These are phyloP conservation scores for Dendroctonus ponderosae DNA, from an alignment of 1,140 invertebrate species.

Conservation along the genomic window DNA sequence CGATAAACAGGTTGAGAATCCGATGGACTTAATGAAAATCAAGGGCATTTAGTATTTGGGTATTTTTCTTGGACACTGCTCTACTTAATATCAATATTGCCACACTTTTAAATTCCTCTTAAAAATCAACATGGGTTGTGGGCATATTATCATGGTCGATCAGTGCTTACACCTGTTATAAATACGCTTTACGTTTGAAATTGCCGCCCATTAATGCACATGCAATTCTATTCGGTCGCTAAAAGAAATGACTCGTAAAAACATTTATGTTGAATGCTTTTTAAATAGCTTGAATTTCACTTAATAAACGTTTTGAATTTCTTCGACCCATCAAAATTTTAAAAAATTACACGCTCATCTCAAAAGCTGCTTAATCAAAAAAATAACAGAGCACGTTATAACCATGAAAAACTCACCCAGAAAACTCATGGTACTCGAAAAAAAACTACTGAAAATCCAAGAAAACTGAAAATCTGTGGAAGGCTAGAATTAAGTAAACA, in stretches of 20 bases:
- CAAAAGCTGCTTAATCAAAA: neutral
- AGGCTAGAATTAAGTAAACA: constrained; percentile 3
- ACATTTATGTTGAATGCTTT: neutral
- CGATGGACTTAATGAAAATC: neutral
- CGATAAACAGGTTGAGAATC: neutral
- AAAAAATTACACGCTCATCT: constrained; percentile 4
- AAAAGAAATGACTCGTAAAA: neutral
- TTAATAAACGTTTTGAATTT: too few relatives aligned
- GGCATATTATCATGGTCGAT: constrained; percentile 19
- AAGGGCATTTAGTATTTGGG: neutral
- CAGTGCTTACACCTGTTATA: constrained; percentile 9
- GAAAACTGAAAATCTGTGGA: neutral
- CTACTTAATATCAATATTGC: neutral
- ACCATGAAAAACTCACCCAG: constrained; percentile 5
- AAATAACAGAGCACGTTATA: neutral
- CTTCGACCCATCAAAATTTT: neutral
- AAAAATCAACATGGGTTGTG: constrained; percentile 1
- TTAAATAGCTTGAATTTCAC: too few relatives aligned
- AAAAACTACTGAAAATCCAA: neutral
- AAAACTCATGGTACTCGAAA: constrained; percentile 18
- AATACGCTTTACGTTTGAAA: neutral
- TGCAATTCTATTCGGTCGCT: neutral
- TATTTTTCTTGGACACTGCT: neutral
- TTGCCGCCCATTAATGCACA: neutral
- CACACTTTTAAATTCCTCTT: neutral